These are phyloP conservation scores for Drosophila jambulina DNA, from an alignment of 1,140 invertebrate species.

Conservation along the genomic window DNA sequence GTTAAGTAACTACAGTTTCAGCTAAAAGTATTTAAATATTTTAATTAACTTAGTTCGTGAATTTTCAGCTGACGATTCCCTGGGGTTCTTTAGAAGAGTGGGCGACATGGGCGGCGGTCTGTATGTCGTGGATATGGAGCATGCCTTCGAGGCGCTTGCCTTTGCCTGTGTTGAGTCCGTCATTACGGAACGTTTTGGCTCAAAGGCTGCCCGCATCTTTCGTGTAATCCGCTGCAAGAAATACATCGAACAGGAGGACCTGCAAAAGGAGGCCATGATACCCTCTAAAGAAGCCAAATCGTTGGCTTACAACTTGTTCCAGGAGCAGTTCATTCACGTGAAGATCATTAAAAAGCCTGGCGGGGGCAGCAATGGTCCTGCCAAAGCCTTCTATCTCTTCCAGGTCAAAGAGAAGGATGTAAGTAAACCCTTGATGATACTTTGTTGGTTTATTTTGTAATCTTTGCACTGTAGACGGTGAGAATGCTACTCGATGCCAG, in stretches of 20 bases:
- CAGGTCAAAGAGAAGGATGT: constrained; percentile 88
- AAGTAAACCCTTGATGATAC: neutral
- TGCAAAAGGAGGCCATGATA: constrained; percentile 95
- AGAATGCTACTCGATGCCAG: constrained; percentile 90
- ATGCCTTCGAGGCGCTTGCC: constrained; percentile 88
- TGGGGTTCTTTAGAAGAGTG: constrained; percentile 89
- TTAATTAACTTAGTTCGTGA: constrained; percentile 44
- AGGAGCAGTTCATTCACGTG: constrained; percentile 91
- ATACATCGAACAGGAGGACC: constrained; percentile 94
- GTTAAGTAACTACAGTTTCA: constrained; percentile 86
- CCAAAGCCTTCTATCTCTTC: constrained; percentile 90
- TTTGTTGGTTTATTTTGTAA: neutral
- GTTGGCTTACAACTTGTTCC: constrained; percentile 91
- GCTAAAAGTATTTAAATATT: neutral
- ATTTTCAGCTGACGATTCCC: constrained; percentile 89
- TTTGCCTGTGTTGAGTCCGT: constrained; percentile 90
- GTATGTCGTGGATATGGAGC: constrained; percentile 89
- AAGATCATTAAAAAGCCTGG: constrained; percentile 85
- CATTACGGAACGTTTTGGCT: constrained; percentile 93
- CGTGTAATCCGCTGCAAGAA: constrained; percentile 91
- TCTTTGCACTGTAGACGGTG: constrained; percentile 86
- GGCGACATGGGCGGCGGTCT: constrained; percentile 93
- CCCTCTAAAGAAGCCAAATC: constrained; percentile 95
- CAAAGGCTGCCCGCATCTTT: constrained; percentile 94
- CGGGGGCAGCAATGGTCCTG: constrained; percentile 86